Conservation (phyloP, 2,888 invertebrate species). For the Apantesis nais region DNA sequence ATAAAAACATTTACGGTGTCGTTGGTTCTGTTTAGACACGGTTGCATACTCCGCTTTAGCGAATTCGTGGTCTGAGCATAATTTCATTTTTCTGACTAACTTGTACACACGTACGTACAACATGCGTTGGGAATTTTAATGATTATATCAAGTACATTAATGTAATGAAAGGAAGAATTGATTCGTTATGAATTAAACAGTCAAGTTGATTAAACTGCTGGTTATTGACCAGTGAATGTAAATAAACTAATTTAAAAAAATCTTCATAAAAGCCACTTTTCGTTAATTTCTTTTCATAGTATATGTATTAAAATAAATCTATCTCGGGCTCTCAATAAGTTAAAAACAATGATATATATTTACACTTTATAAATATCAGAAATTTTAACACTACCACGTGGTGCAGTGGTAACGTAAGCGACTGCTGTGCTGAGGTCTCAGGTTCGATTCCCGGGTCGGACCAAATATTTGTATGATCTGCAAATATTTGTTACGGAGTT, state of each 20-base stretch:
- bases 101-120: background rate
- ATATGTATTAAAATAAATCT: too few relatives aligned
- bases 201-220: background rate
- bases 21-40: background rate
- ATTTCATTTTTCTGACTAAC: background rate
- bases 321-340: too few relatives aligned
- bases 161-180: background rate
- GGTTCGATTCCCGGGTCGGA: too few relatives aligned
- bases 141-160: background rate
- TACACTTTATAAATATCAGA: too few relatives aligned
- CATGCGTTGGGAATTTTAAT: background rate
- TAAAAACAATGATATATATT: too few relatives aligned
- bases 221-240: background rate
- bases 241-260: background rate
- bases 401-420: too few relatives aligned
- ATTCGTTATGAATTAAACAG: background rate
- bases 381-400: too few relatives aligned
- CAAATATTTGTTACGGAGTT: too few relatives aligned
- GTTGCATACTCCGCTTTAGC: background rate
- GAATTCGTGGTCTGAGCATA: background rate
- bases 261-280: too few relatives aligned
- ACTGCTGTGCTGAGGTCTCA: too few relatives aligned
- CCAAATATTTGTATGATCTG: too few relatives aligned
- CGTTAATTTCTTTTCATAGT: too few relatives aligned
- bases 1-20: background rate